Percentiles rank a stretch among this genome's conserved stretches.
Conservation (phyloP, 1,140 invertebrate genomes). For the Drosophila paulistorum region DNA sequence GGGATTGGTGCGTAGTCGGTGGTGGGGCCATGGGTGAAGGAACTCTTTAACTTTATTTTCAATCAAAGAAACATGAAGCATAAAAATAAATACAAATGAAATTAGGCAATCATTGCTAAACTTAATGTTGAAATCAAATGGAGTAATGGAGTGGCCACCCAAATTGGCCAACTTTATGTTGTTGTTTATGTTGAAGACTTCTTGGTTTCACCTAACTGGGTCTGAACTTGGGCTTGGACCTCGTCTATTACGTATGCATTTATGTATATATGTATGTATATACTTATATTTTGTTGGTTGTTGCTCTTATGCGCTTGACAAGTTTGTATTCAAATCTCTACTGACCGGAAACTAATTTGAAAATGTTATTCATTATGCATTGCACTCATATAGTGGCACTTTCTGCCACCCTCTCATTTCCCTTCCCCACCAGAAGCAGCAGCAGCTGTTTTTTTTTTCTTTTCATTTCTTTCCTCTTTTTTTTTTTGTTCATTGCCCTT, state of each 20-base stretch:
- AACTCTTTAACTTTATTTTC: no score
- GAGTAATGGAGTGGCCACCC: no score
- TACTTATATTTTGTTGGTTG: constrained; percentile 6
- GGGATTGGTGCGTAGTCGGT: no score
- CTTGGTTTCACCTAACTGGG: not conserved
- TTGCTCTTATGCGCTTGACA: constrained; percentile 60
- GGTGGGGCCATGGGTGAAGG: no score
- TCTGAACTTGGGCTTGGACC: not conserved
- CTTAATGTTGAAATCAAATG: no score
- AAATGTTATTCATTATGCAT: constrained; percentile 81
- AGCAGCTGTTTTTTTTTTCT: not conserved
- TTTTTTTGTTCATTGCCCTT: constrained; percentile 12
- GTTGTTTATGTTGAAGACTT: not conserved
- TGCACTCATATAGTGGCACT: constrained; percentile 48
- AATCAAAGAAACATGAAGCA: no score
- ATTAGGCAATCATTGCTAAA: no score
- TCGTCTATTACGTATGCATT: no score
- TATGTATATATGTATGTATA: not conserved
- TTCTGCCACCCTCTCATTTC: not conserved
- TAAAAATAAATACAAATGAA: no score
- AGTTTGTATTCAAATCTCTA: constrained; percentile 71
- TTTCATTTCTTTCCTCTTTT: not conserved
- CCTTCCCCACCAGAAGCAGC: not conserved
- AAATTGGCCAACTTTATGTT: no score
- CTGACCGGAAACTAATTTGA: constrained; percentile 81